A percentile compares a stretch with the other conserved stretches of the same genome.
phyloP scores from a whole-genome alignment of 2,888 invertebrate species.

The Mythimna albipuncta region DNA sequence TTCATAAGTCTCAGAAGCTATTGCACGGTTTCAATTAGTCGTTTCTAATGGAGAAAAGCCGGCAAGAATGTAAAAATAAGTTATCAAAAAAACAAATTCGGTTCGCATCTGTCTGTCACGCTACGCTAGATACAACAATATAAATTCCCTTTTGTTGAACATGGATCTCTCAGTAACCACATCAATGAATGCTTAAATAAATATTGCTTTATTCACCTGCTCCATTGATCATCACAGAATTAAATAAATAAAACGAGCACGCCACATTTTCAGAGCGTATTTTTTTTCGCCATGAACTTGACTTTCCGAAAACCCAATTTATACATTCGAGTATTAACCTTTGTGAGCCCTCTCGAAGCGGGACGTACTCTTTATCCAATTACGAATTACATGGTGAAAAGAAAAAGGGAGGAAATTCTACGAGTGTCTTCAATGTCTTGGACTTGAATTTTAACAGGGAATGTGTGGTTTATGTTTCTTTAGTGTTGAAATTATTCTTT shows the following conservation, averaged over 20 bases:
- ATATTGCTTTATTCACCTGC: constrained; percentile 2
- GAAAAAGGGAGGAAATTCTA: constrained; percentile 46
- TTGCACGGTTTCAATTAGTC: not conserved
- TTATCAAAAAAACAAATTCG: too few species aligned
- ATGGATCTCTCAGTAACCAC: not conserved
- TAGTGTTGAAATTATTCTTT: not conserved
- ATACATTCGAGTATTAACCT: constrained; percentile 48
- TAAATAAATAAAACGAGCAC: not conserved
- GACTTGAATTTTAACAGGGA: constrained; percentile 37
- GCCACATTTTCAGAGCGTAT: constrained; percentile 13
- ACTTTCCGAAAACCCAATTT: constrained; percentile 45
- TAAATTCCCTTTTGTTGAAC: not conserved
- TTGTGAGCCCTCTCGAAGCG: constrained; percentile 42
- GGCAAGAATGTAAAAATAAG: too few species aligned
- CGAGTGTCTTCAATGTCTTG: constrained; percentile 1
- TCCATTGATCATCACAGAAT: not conserved
- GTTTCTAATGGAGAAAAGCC: too few species aligned
- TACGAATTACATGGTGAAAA: constrained; percentile 51
- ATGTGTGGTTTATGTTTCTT: not conserved
- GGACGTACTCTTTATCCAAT: constrained; percentile 55
- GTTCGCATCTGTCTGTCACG: too few species aligned
- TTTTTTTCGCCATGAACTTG: constrained; percentile 36
- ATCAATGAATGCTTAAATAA: not conserved
- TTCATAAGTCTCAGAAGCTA: too few species aligned
- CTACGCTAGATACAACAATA: too few species aligned